Percentiles rank a stretch among this genome's conserved stretches.
phyloP scores from a whole-genome alignment of 2,113 vertebrate genomes.

The Charina bottae region DNA sequence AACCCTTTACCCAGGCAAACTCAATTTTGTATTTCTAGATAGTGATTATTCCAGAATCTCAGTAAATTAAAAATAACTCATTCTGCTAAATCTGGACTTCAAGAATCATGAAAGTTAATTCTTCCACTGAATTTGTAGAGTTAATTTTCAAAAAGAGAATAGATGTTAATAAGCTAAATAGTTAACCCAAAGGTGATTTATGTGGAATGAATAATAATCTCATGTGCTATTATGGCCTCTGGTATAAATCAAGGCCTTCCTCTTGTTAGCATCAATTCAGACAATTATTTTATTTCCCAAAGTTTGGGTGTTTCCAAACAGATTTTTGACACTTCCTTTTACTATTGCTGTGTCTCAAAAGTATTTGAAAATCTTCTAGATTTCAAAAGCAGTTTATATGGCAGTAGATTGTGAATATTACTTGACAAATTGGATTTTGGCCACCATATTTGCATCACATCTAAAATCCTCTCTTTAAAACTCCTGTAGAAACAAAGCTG shows the following conservation, averaged over 20 bases:
- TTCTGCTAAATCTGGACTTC: background rate
- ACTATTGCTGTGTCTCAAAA: background rate
- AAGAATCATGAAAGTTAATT: background rate
- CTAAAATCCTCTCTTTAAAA: background rate
- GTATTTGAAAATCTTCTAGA: background rate
- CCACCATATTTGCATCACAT: background rate
- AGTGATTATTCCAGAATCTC: background rate
- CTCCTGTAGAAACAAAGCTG: background rate
- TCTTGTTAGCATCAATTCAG: background rate
- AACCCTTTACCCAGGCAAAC: too few relatives aligned
- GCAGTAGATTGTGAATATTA: background rate
- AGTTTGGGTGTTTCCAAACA: background rate
- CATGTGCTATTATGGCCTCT: background rate
- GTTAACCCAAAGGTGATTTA: background rate
- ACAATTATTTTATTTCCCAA: background rate
- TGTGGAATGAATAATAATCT: background rate
- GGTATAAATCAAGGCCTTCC: background rate
- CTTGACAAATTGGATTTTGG: background rate
- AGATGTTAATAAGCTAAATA: background rate
- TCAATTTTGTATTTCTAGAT: background rate
- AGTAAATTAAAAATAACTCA: background rate
- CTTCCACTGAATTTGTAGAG: background rate
- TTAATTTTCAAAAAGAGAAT: background rate
- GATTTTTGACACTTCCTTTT: background rate
- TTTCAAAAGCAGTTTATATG: background rate